Conservation (phyloP, 2,888 invertebrate species). For the Thymelicus lineola region DNA sequence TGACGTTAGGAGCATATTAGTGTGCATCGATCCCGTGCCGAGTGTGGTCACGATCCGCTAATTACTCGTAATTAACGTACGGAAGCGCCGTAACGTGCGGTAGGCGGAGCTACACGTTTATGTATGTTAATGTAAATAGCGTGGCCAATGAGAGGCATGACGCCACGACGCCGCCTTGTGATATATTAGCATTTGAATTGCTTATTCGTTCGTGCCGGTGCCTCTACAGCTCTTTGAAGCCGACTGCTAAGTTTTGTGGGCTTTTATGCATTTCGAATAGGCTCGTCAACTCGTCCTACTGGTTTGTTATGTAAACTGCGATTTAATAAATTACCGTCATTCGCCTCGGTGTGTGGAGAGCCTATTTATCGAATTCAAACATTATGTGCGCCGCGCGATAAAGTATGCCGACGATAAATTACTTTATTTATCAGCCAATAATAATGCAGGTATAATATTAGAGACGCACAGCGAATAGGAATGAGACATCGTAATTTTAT, state of each 20-base stretch:
- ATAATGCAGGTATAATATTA: slow-evolving; percentile 57
- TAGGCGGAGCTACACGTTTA: slow-evolving; percentile 74
- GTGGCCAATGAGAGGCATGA: slow-evolving; percentile 78
- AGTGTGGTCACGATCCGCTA: slow-evolving; percentile 71
- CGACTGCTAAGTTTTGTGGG: slow-evolving; percentile 61
- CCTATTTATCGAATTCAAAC: slow-evolving; percentile 54
- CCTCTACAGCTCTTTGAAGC: slow-evolving; percentile 54
- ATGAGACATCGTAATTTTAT: slow-evolving; percentile 57
- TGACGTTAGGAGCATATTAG: slow-evolving; percentile 40
- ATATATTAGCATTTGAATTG: slow-evolving; percentile 84
- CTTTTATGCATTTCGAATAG: slow-evolving; percentile 68
- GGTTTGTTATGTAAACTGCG: slow-evolving; percentile 65
- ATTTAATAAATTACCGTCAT: slow-evolving; percentile 66
- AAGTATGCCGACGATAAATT: slow-evolving; percentile 63
- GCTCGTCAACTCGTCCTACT: slow-evolving; percentile 60
- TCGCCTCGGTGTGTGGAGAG: slow-evolving; percentile 54
- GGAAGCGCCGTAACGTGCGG: slow-evolving; percentile 72
- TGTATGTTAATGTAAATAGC: slow-evolving; percentile 80
- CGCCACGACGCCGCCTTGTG: slow-evolving; percentile 77
- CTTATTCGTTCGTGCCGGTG: slow-evolving; percentile 70
- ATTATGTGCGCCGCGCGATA: slow-evolving; percentile 52
- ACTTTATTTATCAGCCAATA: slow-evolving; percentile 62
- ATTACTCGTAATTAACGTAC: slow-evolving; percentile 79
- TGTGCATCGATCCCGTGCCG: slow-evolving; percentile 55
- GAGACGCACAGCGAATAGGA: slow-evolving; percentile 58